A percentile compares a stretch with the other conserved stretches of the same genome.
phyloP scores from a whole-genome alignment of 2,113 vertebrate species.

The Cochlearius cochlearius region DNA sequence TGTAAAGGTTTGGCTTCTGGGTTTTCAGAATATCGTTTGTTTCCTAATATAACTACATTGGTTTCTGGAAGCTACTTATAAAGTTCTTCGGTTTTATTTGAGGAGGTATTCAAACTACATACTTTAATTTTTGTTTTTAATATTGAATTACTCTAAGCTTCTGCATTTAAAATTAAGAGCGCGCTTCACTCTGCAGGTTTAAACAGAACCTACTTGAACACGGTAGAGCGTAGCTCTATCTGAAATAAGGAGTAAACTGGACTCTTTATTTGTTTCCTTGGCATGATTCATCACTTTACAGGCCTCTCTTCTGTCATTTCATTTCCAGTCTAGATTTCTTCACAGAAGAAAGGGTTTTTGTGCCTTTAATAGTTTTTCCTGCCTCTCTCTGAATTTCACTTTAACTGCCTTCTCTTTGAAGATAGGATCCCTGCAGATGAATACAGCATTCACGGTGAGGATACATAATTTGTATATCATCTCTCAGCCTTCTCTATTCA shows the following conservation, averaged over 20 bases:
- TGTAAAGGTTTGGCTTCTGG: neutral
- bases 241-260: neutral
- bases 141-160: neutral
- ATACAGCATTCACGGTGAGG: neutral
- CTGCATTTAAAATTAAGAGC: neutral
- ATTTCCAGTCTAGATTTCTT: neutral
- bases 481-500: neutral
- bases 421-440: conserved; percentile 22
- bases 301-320: neutral
- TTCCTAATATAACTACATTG: neutral
- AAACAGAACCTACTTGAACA: neutral
- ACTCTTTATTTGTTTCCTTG: conserved; percentile 8
- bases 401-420: conserved; percentile 20
- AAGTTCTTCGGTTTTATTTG: neutral
- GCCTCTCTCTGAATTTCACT: neutral
- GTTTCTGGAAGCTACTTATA: neutral
- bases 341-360: neutral
- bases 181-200: neutral
- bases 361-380: conserved; percentile 8
- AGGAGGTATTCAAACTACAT: neutral
- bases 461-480: neutral
- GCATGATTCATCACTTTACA: neutral
- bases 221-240: neutral
- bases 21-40: neutral
- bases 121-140: neutral